phyloP scores from a whole-genome alignment of 2,888 invertebrate genomes.

The Drosophila mulleri region DNA sequence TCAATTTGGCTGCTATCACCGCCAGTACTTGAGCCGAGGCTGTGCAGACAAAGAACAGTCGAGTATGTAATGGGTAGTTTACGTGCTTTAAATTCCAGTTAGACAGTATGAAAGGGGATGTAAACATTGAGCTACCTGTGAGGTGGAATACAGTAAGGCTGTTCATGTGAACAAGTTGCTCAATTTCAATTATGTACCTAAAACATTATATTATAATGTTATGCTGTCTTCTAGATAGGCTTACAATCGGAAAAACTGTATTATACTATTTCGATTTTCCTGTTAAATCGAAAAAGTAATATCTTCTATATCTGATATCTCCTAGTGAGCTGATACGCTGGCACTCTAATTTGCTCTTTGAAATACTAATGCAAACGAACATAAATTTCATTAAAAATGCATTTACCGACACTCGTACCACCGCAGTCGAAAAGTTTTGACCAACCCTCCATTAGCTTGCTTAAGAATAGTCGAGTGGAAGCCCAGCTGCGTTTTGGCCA shows the following conservation, averaged over 20 bases:
- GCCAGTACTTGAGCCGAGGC: slow-evolving; percentile 36
- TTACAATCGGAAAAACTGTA: not conserved
- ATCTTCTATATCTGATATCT: not conserved
- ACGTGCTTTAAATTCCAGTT: slow-evolving; percentile 21
- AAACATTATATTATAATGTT: not conserved
- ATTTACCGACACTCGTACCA: slow-evolving; percentile 45
- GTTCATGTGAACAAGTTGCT: not conserved
- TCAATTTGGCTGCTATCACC: slow-evolving; percentile 80
- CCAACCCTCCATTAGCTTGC: slow-evolving; percentile 53
- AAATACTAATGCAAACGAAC: slow-evolving; percentile 57
- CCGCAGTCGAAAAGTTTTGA: slow-evolving; percentile 32
- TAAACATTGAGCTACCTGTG: slow-evolving; percentile 5
- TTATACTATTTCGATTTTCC: too few species aligned
- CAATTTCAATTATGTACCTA: not conserved
- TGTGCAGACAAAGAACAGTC: slow-evolving; percentile 47
- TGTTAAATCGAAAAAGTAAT: too few species aligned
- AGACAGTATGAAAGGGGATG: not conserved
- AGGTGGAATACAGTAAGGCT: not conserved
- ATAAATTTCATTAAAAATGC: slow-evolving; percentile 79
- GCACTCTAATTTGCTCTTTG: slow-evolving; percentile 20
- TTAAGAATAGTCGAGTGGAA: slow-evolving; percentile 36
- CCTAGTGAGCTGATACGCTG: not conserved
- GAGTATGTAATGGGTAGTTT: slow-evolving; percentile 71
- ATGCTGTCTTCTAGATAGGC: not conserved
- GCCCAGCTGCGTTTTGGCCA: slow-evolving; percentile 62